Conservation (phyloP, 2,888 invertebrate genomes). For the Epiblema foenella region DNA sequence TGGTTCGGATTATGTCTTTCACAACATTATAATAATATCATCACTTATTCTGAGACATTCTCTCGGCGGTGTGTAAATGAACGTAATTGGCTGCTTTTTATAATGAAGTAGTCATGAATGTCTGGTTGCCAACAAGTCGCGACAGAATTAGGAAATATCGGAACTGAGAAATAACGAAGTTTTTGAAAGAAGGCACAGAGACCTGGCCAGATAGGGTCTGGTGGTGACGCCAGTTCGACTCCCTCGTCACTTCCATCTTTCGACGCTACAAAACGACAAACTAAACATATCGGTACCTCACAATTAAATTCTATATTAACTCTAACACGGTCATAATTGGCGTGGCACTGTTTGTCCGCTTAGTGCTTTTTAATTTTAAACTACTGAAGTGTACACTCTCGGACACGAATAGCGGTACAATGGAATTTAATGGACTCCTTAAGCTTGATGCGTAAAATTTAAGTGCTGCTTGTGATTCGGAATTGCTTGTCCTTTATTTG, state of each 20-base stretch:
- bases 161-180: slow-evolving; percentile 32
- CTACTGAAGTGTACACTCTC: slow-evolving; percentile 29
- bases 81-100: not conserved
- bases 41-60: not conserved
- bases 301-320: not conserved
- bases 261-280: not conserved
- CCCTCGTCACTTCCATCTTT: slow-evolving; percentile 28
- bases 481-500: slow-evolving; percentile 38
- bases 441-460: slow-evolving; percentile 35
- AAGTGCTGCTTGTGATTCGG: slow-evolving; percentile 30
- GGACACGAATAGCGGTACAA: slow-evolving; percentile 39
- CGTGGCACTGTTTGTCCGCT: not conserved
- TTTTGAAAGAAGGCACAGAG: slow-evolving; percentile 28
- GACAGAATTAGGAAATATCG: slow-evolving; percentile 14
- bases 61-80: not conserved
- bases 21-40: not conserved
- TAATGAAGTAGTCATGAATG: not conserved
- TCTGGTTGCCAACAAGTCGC: slow-evolving; percentile 4
- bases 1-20: too few relatives aligned
- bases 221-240: slow-evolving; percentile 10
- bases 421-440: slow-evolving; percentile 37
- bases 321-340: not conserved
- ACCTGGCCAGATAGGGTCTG: slow-evolving; percentile 27
- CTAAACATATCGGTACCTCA: not conserved
- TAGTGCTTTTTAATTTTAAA: slow-evolving; percentile 1